A percentile compares a stretch with the other conserved stretches of the same genome.
These are phyloP conservation scores for Equus quagga DNA, from an alignment of 2,113 vertebrate genomes.

Conservation along the genomic window DNA sequence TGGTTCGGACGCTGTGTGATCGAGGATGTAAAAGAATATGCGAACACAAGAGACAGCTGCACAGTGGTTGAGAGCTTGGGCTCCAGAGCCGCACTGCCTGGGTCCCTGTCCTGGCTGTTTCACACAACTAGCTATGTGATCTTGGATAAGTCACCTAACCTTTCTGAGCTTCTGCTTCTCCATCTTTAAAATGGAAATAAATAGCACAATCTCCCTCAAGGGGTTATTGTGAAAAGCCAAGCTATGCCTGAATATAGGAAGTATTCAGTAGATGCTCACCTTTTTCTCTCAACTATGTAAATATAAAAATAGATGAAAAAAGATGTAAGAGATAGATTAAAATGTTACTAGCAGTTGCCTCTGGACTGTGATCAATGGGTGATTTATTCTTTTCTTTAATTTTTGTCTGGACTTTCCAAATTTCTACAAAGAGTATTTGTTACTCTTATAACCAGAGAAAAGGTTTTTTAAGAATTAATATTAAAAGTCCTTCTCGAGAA, in stretches of 20 bases:
- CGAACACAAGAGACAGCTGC: rapidly evolving
- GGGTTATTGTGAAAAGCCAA: not conserved
- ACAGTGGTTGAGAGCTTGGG: not conserved
- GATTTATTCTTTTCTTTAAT: not conserved
- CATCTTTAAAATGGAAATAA: not conserved
- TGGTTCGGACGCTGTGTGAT: not conserved
- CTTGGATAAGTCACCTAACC: not conserved
- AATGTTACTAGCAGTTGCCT: not conserved
- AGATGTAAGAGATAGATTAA: not conserved
- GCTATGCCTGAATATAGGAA: not conserved
- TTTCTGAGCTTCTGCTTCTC: not conserved
- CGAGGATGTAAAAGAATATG: not conserved
- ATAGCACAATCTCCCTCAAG: not conserved
- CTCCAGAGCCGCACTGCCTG: not conserved
- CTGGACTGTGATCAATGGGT: not conserved
- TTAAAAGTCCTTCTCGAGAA: not conserved
- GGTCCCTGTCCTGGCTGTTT: not conserved
- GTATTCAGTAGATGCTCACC: not conserved
- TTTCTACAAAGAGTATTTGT: not conserved
- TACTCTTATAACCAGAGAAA: not conserved
- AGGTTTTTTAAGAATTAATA: not conserved
- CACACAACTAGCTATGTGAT: not conserved
- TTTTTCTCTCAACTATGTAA: not conserved
- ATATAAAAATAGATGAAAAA: not conserved
- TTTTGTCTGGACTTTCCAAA: not conserved